Conservation (phyloP, 2,888 invertebrate species). For the Limnephilus marmoratus region DNA sequence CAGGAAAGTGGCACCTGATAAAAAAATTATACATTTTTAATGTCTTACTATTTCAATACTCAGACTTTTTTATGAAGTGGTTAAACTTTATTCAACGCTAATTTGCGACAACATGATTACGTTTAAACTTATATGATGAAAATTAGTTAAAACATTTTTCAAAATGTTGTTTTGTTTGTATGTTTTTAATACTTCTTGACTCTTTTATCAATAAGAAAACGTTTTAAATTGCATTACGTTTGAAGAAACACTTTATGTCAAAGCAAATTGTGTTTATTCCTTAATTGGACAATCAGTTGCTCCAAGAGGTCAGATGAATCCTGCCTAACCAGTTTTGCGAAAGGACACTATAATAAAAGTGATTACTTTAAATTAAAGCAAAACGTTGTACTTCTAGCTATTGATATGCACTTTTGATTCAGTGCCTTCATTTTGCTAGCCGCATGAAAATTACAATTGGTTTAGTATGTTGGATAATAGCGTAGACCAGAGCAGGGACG, state of each 20-base stretch:
- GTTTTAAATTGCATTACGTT: background rate
- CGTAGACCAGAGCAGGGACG: background rate
- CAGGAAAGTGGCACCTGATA: background rate
- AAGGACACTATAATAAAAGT: background rate
- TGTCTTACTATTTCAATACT: background rate
- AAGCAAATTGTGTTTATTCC: background rate
- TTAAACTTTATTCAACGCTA: background rate
- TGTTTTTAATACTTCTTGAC: background rate
- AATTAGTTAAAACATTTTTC: background rate
- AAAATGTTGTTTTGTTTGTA: background rate
- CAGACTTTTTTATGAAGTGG: background rate
- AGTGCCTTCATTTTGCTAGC: background rate
- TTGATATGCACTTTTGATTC: background rate
- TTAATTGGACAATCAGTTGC: constrained; percentile 2
- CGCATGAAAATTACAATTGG: background rate
- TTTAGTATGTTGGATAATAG: background rate
- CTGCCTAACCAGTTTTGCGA: background rate
- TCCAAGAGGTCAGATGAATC: background rate
- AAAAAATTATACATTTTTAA: background rate
- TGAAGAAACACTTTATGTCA: background rate
- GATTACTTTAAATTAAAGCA: background rate
- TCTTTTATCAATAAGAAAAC: background rate
- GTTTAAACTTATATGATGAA: background rate
- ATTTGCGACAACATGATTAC: background rate
- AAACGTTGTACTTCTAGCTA: background rate